Percentiles rank a stretch among this genome's conserved stretches.
These are phyloP conservation scores for Euborellia annulipes DNA, from an alignment of 1,140 invertebrate species.

Conservation along the genomic window DNA sequence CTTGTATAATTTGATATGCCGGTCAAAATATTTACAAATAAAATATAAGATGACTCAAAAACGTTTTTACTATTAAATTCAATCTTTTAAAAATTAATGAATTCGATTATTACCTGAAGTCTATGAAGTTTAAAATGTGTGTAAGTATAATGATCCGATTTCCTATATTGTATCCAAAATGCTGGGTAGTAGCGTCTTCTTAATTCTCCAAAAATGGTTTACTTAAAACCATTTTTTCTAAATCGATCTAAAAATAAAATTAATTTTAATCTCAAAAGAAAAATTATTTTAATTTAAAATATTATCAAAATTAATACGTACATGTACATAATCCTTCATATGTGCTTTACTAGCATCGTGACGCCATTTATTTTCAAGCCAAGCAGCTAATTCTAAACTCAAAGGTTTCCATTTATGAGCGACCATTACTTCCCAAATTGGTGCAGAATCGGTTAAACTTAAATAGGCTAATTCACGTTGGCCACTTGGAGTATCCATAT, in stretches of 20 bases:
- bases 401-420: conserved; percentile 62
- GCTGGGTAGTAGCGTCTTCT: conserved; percentile 56
- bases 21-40: no score
- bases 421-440: conserved; percentile 68
- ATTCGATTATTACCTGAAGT: conserved; percentile 34
- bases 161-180: conserved; percentile 53
- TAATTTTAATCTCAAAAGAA: no score
- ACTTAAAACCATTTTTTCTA: conserved; percentile 73
- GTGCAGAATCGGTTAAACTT: conserved; percentile 46
- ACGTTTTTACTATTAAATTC: no score
- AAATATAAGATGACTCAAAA: no score
- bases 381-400: conserved; percentile 56
- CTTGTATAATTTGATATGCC: no score
- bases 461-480: conserved; percentile 44
- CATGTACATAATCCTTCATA: conserved; percentile 51
- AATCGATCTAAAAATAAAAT: conserved; percentile 44
- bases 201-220: conserved; percentile 68
- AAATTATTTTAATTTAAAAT: no score
- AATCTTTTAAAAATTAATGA: neutral
- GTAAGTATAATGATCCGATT: conserved; percentile 48
- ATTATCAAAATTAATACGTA: conserved; percentile 16
- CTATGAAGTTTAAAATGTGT: conserved; percentile 51
- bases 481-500: neutral
- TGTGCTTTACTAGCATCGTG: conserved; percentile 50
- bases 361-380: conserved; percentile 65